Conservation (phyloP, 2,113 vertebrate species). For the Sphaerodactylus townsendi region DNA sequence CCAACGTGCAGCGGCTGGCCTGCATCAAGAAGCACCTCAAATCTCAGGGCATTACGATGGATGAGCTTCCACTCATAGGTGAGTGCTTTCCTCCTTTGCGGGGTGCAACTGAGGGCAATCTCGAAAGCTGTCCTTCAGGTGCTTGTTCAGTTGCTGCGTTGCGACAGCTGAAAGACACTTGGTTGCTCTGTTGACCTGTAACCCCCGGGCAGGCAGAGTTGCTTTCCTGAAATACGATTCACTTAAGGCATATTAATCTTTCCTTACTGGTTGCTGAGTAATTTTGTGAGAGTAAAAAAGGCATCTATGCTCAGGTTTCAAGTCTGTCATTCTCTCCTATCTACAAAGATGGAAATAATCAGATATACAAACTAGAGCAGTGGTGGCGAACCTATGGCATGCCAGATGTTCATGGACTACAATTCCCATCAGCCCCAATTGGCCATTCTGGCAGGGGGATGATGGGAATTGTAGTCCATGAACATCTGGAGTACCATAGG, state of each 20-base stretch:
- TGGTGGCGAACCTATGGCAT: no score
- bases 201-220: neutral
- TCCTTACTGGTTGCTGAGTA: neutral
- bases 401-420: no score
- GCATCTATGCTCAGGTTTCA: slow-evolving; percentile 10
- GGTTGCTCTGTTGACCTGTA: neutral
- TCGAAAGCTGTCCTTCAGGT: neutral
- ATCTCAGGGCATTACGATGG: slow-evolving; percentile 99
- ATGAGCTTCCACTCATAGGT: slow-evolving; percentile 98
- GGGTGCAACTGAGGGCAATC: rapidly evolving
- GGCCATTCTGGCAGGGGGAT: no score
- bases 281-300: rapidly evolving
- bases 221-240: neutral
- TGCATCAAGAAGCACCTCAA: slow-evolving; percentile 99
- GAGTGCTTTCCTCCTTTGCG: slow-evolving; percentile 61
- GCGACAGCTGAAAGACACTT: neutral
- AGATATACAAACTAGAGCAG: neutral
- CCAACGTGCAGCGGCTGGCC: slow-evolving; percentile 96
- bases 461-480: no score
- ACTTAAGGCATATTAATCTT: rapidly evolving
- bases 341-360: neutral
- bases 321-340: neutral
- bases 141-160: slow-evolving; percentile 22
- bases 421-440: no score
- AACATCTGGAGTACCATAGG: no score